Evolutionary conservation across 2,888 invertebrate species (phyloP).

Genomic region (Halocaridina rubra): DNA sequence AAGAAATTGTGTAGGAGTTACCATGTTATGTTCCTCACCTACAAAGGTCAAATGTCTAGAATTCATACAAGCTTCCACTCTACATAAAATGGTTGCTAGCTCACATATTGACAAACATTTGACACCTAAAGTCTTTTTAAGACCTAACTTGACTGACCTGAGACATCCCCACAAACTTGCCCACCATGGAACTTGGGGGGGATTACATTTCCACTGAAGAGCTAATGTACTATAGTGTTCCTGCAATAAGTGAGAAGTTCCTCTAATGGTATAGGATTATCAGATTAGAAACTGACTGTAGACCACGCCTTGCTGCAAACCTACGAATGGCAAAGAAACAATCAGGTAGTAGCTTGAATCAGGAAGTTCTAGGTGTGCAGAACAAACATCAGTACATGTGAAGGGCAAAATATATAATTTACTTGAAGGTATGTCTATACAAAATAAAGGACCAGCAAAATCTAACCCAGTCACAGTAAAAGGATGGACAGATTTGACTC

Average conservation of each 20-base stretch:
- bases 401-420: background rate
- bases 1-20: background rate
- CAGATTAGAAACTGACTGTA: background rate
- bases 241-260: too few species aligned
- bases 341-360: background rate
- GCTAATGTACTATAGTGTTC: too few species aligned
- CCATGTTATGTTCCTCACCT: background rate
- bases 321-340: background rate
- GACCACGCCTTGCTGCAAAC: too few species aligned
- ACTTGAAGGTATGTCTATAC: too few species aligned
- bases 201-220: too few species aligned
- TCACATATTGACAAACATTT: background rate
- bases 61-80: background rate
- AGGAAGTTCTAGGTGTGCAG: background rate
- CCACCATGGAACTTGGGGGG: background rate
- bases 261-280: background rate
- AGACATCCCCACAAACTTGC: background rate
- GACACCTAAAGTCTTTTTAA: background rate
- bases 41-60: background rate
- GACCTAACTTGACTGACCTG: background rate
- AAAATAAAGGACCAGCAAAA: too few species aligned
- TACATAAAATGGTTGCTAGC: background rate
- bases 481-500: too few species aligned
- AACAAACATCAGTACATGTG: background rate
- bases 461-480: too few species aligned